Evolutionary conservation across 2,888 invertebrate genomes (phyloP).

Genomic region (Tetragonula carbonaria): DNA sequence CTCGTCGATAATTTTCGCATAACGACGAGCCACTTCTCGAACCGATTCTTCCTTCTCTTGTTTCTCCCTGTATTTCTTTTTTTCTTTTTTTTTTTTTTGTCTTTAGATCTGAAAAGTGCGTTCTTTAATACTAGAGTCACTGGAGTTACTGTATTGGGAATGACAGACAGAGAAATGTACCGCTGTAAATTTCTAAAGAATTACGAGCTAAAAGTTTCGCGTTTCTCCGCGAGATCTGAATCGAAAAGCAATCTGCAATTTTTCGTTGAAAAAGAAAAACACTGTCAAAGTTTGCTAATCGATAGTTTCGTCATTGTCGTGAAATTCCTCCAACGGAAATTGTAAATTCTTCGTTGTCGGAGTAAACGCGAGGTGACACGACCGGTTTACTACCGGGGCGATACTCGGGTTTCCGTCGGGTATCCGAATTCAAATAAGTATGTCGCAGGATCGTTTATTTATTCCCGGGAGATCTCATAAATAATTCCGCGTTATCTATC

Average conservation of each 20-base stretch:
- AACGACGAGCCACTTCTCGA: slow-evolving; percentile 65
- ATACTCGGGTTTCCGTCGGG: background rate
- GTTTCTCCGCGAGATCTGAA: background rate
- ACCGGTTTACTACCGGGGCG: background rate
- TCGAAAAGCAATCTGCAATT: background rate
- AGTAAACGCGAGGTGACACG: background rate
- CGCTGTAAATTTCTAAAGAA: background rate
- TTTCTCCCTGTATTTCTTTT: slow-evolving; percentile 40
- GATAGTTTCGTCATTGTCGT: background rate
- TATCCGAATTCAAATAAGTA: slow-evolving; percentile 3
- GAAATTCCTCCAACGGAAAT: background rate
- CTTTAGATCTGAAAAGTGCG: background rate
- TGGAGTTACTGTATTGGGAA: background rate
- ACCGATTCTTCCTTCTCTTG: slow-evolving; percentile 45
- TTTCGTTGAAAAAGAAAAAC: background rate
- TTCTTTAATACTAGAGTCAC: slow-evolving; percentile 11
- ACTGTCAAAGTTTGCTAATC: background rate
- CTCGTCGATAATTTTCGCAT: slow-evolving; percentile 79
- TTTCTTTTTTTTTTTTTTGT: too few species aligned
- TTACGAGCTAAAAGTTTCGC: background rate
- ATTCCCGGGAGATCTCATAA: slow-evolving; percentile 35
- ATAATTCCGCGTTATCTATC: slow-evolving; percentile 46
- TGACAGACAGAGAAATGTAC: too few species aligned
- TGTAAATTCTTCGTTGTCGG: background rate
- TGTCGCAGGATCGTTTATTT: slow-evolving; percentile 28